These are phyloP conservation scores for Aporophyla lueneburgensis DNA, from an alignment of 2,888 invertebrate species.

Conservation along the genomic window DNA sequence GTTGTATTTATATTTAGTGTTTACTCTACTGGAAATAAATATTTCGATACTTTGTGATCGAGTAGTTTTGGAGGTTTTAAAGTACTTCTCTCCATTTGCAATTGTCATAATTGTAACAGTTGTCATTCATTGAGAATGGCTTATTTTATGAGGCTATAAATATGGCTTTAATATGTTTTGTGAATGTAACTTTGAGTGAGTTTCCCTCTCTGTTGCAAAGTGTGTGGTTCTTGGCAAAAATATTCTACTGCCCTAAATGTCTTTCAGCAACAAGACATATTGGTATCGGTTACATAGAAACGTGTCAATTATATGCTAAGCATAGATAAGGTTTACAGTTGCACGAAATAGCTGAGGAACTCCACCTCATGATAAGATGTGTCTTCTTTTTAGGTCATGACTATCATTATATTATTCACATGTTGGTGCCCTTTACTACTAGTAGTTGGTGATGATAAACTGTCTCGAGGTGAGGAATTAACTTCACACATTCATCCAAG, in stretches of 20 bases:
- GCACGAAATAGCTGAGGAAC: constrained; percentile 18
- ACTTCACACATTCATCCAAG: neutral
- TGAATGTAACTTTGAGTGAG: neutral
- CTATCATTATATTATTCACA: constrained; percentile 27
- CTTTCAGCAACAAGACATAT: constrained; percentile 16
- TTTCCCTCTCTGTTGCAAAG: neutral
- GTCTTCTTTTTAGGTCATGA: constrained; percentile 33
- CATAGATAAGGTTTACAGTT: constrained; percentile 52
- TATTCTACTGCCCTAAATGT: constrained; percentile 44
- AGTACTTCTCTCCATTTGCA: neutral
- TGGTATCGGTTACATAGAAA: constrained; percentile 20
- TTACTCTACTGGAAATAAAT: constrained; percentile 59
- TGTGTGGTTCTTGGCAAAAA: neutral
- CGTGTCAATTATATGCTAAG: constrained; percentile 20
- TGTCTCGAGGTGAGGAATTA: constrained; percentile 2
- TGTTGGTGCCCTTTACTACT: constrained; percentile 3
- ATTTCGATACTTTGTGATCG: constrained; percentile 22
- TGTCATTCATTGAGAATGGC: neutral
- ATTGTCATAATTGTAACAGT: neutral
- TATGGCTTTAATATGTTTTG: no score
- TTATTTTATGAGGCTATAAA: no score
- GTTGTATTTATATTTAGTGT: constrained; percentile 45
- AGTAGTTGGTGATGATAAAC: neutral
- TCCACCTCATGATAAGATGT: constrained; percentile 35
- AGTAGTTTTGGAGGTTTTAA: constrained; percentile 16